phyloP scores from a whole-genome alignment of 1,140 invertebrate genomes.

The Protaetia brevitarsis region DNA sequence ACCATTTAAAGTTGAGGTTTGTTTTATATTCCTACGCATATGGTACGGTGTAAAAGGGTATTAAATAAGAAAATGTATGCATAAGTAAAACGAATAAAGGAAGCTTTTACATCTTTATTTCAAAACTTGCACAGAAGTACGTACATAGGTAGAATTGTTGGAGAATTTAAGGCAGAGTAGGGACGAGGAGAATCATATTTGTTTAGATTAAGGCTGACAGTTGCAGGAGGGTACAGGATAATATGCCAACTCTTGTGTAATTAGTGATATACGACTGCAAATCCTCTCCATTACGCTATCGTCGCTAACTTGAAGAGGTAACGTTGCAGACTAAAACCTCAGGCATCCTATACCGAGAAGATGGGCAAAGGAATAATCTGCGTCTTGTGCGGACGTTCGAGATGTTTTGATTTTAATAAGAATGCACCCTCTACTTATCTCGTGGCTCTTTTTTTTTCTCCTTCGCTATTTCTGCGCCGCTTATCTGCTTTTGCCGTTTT shows the following conservation, averaged over 20 bases:
- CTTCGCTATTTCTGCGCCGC: background rate
- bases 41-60: too few relatives aligned
- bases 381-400: background rate
- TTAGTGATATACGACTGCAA: background rate
- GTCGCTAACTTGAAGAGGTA: conserved; percentile 9
- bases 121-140: background rate
- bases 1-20: too few relatives aligned
- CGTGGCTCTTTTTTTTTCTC: background rate
- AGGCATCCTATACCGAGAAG: background rate
- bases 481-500: conserved; percentile 14
- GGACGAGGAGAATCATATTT: conserved; percentile 11
- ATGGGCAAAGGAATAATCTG: background rate
- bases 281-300: conserved; percentile 6
- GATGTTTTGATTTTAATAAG: background rate
- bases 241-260: conserved; percentile 13
- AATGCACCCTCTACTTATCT: background rate
- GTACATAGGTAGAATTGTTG: conserved; percentile 12
- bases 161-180: conserved; percentile 6
- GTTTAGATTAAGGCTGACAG: conserved; percentile 14
- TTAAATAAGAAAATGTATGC: too few relatives aligned
- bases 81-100: too few relatives aligned
- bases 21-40: too few relatives aligned
- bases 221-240: conserved; percentile 9
- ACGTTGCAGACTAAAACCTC: background rate
- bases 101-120: conserved; percentile 8